Evolutionary conservation across 2,113 vertebrate genomes (phyloP), one percentile per base, ranked within the genome.

Genomic region (Eretmochelys imbricata): DNA sequence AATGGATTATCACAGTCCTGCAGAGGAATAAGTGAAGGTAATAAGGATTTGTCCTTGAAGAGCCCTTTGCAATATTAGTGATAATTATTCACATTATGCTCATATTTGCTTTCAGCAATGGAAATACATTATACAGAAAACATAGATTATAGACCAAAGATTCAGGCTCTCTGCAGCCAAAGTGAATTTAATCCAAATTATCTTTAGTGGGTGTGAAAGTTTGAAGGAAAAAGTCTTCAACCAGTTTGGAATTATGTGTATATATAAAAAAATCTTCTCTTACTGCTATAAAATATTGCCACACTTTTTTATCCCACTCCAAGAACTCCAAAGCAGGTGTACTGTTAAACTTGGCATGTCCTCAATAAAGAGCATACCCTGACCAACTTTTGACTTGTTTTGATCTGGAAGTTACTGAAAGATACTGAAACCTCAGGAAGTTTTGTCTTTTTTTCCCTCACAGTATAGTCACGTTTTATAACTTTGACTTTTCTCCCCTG

Each of bases 181-280:
- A 31, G 14, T 35, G 29, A 35, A 62, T 62, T 62, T 62, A 62
- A 62, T 62, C 29, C 29, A 62, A 35, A 62, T 62, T 31, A 31
- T 62, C 13, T 35, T 31, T 62, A 17, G 29, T 35, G 29, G 29
- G 12, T 62, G 59, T 62, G 29, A 6, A 62, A 29, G 6, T 62
- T 62, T 29, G 59, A 62, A 35, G 59, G 29, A 35, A 62, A 31
- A 42, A 5, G 53, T 69, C 93, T 91, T 38, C 69, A 31, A 8
- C 3, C 20, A 81, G 6, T 88, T 54, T 13, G 1, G 4, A 13
- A 50, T 79, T 89, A 53, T 3, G 27, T 57, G 7, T 82, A 12
- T 42, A 3, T 20, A 5, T 14, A 2, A 22, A 0, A 0, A 5
- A 65, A 55, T 76, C 80, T 6, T 4, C 1, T 75, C 5, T 11